A percentile compares a stretch with the other conserved stretches of the same genome.
These are phyloP conservation scores for Poeciliopsis turrubarensis DNA, from an alignment of 2,113 vertebrate genomes.

Conservation along the genomic window DNA sequence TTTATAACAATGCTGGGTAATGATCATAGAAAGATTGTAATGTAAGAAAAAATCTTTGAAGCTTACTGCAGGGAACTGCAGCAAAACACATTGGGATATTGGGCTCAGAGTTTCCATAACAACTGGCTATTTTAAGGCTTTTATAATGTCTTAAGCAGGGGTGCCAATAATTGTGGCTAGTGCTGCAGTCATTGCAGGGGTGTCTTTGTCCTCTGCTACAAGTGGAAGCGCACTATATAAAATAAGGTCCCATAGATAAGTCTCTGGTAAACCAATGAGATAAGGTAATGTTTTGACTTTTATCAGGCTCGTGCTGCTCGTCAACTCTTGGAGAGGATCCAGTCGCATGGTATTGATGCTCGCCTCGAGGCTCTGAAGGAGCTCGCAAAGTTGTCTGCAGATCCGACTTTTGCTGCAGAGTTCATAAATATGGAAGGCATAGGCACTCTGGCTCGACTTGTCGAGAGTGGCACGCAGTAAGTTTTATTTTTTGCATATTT, in stretches of 20 bases:
- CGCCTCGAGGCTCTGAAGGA: constrained; percentile 97
- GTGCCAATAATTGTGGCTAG: not conserved
- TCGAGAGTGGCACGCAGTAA: constrained; percentile 94
- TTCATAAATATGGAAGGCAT: constrained; percentile 99
- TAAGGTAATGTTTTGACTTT: not conserved
- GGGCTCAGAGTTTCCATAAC: not conserved
- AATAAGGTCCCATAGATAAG: too few relatives aligned
- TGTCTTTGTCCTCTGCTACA: not conserved
- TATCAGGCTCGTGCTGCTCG: constrained; percentile 91
- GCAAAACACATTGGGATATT: not conserved
- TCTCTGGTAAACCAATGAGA: too few relatives aligned
- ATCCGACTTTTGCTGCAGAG: constrained; percentile 93
- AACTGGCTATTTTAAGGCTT: not conserved
- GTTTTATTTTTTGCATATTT: constrained; percentile 18
- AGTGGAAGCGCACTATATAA: not conserved
- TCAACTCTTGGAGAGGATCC: constrained; percentile 95
- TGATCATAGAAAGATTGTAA: too few relatives aligned
- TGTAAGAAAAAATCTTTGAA: not conserved
- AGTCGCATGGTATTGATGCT: constrained; percentile 91
- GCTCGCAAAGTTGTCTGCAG: constrained; percentile 95
- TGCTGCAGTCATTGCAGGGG: not conserved
- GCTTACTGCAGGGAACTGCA: not conserved
- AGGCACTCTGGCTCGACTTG: constrained; percentile 90
- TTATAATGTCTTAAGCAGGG: not conserved
- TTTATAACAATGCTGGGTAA: too few relatives aligned